These are phyloP conservation scores for Cyprinella venusta DNA, from an alignment of 2,797 vertebrate genomes.

Conservation along the genomic window DNA sequence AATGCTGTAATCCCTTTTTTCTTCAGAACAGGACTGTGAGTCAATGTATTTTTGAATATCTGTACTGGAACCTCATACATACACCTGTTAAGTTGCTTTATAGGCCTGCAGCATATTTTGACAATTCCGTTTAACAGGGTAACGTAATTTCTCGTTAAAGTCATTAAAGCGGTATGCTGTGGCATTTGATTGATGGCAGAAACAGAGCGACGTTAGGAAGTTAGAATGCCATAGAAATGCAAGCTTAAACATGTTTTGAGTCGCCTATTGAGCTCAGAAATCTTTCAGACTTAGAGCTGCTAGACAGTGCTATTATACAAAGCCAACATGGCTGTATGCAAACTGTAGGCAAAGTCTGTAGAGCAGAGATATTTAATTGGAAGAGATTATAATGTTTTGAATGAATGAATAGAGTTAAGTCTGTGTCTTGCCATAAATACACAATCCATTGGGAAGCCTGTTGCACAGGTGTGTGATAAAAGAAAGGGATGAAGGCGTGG, in stretches of 20 bases:
- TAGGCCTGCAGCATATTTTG: neutral
- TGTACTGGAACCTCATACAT: no score
- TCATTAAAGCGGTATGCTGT: neutral
- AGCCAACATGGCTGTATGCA: conserved; percentile 30
- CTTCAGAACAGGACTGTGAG: neutral
- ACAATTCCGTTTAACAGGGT: neutral
- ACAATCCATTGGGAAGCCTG: neutral
- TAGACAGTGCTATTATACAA: conserved; percentile 6
- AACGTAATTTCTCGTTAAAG: neutral
- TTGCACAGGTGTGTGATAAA: conserved; percentile 23
- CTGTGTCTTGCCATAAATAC: conserved; percentile 23
- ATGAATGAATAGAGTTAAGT: conserved; percentile 26
- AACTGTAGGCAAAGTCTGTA: conserved; percentile 27
- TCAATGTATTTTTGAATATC: neutral
- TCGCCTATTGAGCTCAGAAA: neutral
- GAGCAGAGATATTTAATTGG: neutral
- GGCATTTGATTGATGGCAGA: neutral
- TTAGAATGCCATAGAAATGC: neutral
- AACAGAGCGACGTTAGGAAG: neutral
- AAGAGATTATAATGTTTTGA: conserved; percentile 28
- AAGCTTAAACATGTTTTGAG: conserved; percentile 29
- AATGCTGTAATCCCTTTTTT: neutral
- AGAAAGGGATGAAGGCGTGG: neutral
- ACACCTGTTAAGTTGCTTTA: neutral
- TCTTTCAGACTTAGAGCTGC: conserved; percentile 5